A percentile compares a stretch with the other conserved stretches of the same genome.
These are phyloP conservation scores for Antheraea assamensis DNA, from an alignment of 2,888 invertebrate genomes.

Conservation along the genomic window DNA sequence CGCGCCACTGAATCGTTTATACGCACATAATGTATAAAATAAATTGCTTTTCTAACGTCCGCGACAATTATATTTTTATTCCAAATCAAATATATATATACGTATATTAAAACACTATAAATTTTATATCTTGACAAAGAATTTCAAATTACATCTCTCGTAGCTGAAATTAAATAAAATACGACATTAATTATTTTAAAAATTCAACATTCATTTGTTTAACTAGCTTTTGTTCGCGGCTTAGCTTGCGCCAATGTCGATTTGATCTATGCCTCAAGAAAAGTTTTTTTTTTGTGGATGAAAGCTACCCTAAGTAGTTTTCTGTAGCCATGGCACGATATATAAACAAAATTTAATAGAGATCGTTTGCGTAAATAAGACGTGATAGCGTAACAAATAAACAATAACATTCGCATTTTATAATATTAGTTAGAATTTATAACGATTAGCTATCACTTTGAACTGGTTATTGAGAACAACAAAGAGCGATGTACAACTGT, in stretches of 20 bases:
- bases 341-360: too few species aligned
- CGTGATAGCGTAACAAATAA: too few species aligned
- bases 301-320: too few species aligned
- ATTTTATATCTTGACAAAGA: background rate
- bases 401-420: too few species aligned
- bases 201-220: background rate
- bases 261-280: too few species aligned
- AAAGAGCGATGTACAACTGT: background rate
- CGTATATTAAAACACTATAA: background rate
- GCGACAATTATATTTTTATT: conserved; percentile 25
- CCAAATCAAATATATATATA: background rate
- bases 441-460: background rate
- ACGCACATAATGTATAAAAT: conserved; percentile 34
- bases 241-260: too few species aligned
- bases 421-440: too few species aligned
- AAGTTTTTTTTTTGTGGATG: too few species aligned
- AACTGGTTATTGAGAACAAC: background rate
- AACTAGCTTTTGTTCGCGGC: too few species aligned
- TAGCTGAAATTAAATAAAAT: background rate
- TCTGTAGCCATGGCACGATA: too few species aligned
- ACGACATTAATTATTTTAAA: background rate
- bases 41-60: conserved; percentile 34
- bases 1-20: conserved; percentile 30
- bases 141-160: conserved; percentile 5
- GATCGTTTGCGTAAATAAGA: too few species aligned